A percentile compares a stretch with the other conserved stretches of the same genome.
Conservation (phyloP, 1,140 invertebrate genomes). For the Calosoma granatense region DNA sequence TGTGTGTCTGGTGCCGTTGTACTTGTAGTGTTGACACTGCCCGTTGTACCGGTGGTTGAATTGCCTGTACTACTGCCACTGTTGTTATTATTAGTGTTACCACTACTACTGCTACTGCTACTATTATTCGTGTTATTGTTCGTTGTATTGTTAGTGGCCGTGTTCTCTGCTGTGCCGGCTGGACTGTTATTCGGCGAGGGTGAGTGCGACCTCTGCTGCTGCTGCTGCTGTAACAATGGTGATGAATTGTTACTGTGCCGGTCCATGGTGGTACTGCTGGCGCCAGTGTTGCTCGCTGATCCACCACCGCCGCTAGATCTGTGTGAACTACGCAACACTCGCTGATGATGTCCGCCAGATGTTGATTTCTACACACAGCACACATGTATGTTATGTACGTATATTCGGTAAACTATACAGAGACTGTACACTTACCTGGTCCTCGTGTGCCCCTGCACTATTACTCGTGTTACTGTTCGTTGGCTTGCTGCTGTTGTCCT, state of each 20-base stretch:
- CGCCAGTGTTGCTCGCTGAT: not conserved
- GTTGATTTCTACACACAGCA: no score
- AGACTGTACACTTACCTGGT: no score
- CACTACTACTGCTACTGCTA: no score
- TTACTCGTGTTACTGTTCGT: no score
- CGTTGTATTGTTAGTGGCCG: conserved; percentile 18
- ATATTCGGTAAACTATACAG: not conserved
- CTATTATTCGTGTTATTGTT: no score
- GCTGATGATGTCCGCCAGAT: conserved; percentile 39
- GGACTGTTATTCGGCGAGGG: conserved; percentile 40
- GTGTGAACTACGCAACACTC: conserved; percentile 51
- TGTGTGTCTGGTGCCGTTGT: conserved; percentile 21
- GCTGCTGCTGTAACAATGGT: conserved; percentile 47
- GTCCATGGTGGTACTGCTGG: conserved; percentile 25
- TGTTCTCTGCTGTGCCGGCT: conserved; percentile 20
- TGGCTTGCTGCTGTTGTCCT: no score
- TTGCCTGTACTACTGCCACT: conserved; percentile 24
- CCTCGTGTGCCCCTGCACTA: no score
- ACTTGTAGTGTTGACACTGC: conserved; percentile 20
- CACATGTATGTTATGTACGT: conserved; percentile 8
- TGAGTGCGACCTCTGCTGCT: conserved; percentile 43
- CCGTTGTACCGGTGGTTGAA: no score
- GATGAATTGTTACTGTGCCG: conserved; percentile 48
- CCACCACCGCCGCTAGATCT: conserved; percentile 24
- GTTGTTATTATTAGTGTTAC: no score